Conservation (phyloP, 2,888 invertebrate species). For the Epicampocera succincta region DNA sequence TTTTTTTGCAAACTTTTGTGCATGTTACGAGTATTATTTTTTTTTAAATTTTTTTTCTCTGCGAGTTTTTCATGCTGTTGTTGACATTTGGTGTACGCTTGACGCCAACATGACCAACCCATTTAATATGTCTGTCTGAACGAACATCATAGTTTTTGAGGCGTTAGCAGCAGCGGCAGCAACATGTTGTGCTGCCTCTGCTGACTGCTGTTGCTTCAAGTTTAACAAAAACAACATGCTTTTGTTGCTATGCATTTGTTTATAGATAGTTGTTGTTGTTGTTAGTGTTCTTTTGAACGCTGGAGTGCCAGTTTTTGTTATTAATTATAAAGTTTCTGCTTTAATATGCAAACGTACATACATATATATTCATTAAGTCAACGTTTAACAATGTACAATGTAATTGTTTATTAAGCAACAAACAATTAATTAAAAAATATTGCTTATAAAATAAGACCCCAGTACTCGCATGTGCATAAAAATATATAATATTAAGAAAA, state of each 20-base stretch:
- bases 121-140: conserved; percentile 20
- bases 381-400: too few relatives aligned
- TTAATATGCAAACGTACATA: too few relatives aligned
- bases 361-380: too few relatives aligned
- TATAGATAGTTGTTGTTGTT: conserved; percentile 19
- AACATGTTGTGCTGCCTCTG: conserved; percentile 3
- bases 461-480: too few relatives aligned
- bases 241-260: conserved; percentile 3
- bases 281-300: neutral
- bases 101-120: conserved; percentile 63
- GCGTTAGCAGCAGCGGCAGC: conserved; percentile 22
- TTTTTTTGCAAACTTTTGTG: conserved; percentile 6
- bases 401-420: too few relatives aligned
- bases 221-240: neutral
- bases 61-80: conserved; percentile 23
- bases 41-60: neutral
- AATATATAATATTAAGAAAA: too few relatives aligned
- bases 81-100: conserved; percentile 50
- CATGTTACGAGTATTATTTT: neutral
- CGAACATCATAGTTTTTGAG: conserved; percentile 51
- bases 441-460: too few relatives aligned
- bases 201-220: conserved; percentile 13
- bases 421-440: too few relatives aligned
- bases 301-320: neutral
- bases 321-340: too few relatives aligned